Evolutionary conservation across 30 jellyfish, hydroid and myxozoan genomes (phyloP).

Genomic region (Turritopsis dohrnii): DNA sequence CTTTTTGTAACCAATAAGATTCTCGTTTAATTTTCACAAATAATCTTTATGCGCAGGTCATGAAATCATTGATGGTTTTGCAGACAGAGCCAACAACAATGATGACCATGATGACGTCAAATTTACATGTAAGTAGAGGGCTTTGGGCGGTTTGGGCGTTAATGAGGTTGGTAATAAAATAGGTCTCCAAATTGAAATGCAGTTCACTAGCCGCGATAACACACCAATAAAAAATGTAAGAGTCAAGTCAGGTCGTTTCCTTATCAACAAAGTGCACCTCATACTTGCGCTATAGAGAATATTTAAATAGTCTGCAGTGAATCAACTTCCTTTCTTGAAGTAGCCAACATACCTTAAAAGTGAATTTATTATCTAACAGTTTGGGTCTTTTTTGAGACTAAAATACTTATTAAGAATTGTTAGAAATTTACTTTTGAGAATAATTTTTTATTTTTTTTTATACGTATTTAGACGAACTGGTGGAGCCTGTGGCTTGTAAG

Average conservation of each 20-base stretch:
- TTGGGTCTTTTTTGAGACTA: no score
- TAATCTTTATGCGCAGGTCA: not conserved
- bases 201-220: not conserved
- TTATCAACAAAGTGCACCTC: no score
- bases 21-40: not conserved
- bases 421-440: no score
- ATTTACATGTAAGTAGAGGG: not conserved
- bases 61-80: not conserved
- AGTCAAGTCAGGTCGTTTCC: no score
- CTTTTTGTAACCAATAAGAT: not conserved
- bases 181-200: not conserved
- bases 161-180: not conserved
- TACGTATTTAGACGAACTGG: slow-evolving; percentile 21
- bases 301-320: no score
- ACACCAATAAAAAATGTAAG: no score
- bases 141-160: not conserved
- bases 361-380: no score
- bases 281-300: no score
- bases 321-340: no score
- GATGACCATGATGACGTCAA: not conserved
- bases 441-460: no score
- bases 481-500: slow-evolving; percentile 42
- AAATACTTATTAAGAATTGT: not conserved
- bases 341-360: no score
- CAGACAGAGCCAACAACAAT: not conserved